A percentile compares a stretch with the other conserved stretches of the same genome.
These are phyloP conservation scores for Boleophthalmus pectinirostris DNA, from an alignment of 2,113 vertebrate genomes.

Conservation along the genomic window DNA sequence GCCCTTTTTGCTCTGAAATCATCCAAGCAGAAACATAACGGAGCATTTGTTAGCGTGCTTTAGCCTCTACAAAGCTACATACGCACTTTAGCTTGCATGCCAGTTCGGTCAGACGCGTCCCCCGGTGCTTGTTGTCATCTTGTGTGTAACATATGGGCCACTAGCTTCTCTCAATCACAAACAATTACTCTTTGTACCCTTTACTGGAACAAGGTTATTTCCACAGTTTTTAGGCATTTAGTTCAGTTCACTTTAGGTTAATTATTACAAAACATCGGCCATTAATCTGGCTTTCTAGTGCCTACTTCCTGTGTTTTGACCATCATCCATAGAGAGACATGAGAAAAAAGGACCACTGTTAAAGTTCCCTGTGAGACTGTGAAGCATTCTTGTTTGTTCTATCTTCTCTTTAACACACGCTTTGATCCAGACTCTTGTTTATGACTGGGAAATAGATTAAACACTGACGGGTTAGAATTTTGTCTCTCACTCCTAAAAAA, in stretches of 20 bases:
- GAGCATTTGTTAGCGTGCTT: constrained; percentile 14
- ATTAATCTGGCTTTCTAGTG: not conserved
- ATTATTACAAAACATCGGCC: constrained; percentile 31
- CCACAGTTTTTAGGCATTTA: constrained; percentile 66
- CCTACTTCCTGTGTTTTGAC: not conserved
- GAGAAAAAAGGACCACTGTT: constrained; percentile 19
- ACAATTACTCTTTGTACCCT: constrained; percentile 61
- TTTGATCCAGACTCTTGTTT: not conserved
- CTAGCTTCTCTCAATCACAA: constrained; percentile 41
- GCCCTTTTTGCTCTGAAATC: constrained; percentile 15
- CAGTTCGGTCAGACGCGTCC: constrained; percentile 39
- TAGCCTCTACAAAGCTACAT: constrained; percentile 23
- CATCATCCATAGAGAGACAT: not conserved
- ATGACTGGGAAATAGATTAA: not conserved
- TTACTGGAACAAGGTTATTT: constrained; percentile 71
- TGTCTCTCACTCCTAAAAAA: too few species aligned
- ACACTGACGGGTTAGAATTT: too few species aligned
- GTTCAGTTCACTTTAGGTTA: constrained; percentile 31
- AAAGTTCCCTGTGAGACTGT: constrained; percentile 14
- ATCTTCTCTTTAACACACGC: constrained; percentile 29
- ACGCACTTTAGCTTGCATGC: constrained; percentile 31
- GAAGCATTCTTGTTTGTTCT: constrained; percentile 41
- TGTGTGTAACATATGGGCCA: constrained; percentile 42
- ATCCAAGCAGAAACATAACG: constrained; percentile 34
- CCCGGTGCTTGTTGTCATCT: constrained; percentile 50